Evolutionary conservation across 2,113 vertebrate genomes (phyloP).

Genomic region (Cavia aperea): DNA sequence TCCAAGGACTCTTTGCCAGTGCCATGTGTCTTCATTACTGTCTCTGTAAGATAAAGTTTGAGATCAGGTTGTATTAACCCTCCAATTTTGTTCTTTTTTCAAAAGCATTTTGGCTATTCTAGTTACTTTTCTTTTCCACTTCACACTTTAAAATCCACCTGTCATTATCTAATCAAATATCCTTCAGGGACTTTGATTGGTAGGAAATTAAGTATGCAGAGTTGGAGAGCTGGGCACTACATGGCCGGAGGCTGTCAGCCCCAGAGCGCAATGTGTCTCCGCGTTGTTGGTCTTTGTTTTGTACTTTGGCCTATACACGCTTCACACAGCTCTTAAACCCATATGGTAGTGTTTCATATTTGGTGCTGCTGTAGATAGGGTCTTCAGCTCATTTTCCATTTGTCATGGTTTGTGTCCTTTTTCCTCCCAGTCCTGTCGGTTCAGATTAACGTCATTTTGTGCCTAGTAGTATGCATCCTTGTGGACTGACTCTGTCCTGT

Average conservation of each 20-base stretch:
- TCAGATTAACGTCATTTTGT: background rate
- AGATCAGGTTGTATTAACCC: background rate
- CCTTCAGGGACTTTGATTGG: background rate
- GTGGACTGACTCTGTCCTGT: background rate
- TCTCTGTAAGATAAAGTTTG: background rate
- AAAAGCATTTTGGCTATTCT: background rate
- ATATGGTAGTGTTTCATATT: background rate
- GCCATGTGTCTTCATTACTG: background rate
- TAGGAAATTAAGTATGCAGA: background rate
- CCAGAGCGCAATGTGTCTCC: background rate
- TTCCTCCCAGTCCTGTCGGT: background rate
- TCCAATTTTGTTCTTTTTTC: background rate
- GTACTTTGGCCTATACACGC: background rate
- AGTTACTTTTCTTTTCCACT: background rate
- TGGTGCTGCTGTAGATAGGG: background rate
- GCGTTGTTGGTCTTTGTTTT: background rate
- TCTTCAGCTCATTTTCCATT: background rate
- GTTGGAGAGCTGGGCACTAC: background rate
- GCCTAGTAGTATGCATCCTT: background rate
- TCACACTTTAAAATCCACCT: background rate
- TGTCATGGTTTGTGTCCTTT: background rate
- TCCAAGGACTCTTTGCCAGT: rapidly evolving
- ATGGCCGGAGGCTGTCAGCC: rapidly evolving
- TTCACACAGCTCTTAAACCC: background rate
- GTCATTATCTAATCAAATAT: background rate